phyloP scores from a whole-genome alignment of 1,140 invertebrate species.

The Drosophila pallidifrons region DNA sequence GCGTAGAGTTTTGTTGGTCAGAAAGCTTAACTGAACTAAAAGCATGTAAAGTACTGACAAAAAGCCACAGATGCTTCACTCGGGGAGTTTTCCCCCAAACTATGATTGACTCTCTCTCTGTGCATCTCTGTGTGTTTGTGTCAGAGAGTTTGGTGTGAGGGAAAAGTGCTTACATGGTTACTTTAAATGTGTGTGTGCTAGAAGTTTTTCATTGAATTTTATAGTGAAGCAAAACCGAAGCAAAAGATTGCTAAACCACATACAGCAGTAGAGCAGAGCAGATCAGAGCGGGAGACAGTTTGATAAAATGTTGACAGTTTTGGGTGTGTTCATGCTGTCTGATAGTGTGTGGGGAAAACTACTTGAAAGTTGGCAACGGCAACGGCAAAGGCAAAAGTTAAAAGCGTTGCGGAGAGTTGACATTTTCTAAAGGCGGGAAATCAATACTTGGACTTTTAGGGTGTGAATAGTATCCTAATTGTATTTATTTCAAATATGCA shows the following conservation, averaged over 20 bases:
- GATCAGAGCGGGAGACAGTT: slow-evolving; percentile 38
- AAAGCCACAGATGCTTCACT: slow-evolving; percentile 63
- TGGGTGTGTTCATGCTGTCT: slow-evolving; percentile 59
- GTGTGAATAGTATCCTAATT: slow-evolving; percentile 60
- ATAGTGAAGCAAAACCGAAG: slow-evolving; percentile 36
- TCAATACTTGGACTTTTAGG: slow-evolving; percentile 43
- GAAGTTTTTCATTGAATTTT: slow-evolving; percentile 83
- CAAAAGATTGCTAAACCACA: slow-evolving; percentile 60
- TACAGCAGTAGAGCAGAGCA: not conserved
- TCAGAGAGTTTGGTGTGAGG: slow-evolving; percentile 19
- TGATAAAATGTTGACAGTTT: slow-evolving; percentile 82
- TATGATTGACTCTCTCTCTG: slow-evolving; percentile 15
- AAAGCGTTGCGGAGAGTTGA: slow-evolving; percentile 44
- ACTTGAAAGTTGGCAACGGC: slow-evolving; percentile 38
- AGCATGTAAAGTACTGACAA: slow-evolving; percentile 69
- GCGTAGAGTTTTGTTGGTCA: slow-evolving; percentile 56
- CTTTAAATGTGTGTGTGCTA: slow-evolving; percentile 49
- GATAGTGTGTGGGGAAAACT: slow-evolving; percentile 8
- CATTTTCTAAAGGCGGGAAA: slow-evolving; percentile 35
- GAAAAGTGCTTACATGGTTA: slow-evolving; percentile 48
- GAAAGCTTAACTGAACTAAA: slow-evolving; percentile 76
- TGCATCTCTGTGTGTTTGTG: slow-evolving; percentile 8
- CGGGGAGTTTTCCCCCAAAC: slow-evolving; percentile 17
- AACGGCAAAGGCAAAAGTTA: slow-evolving; percentile 48
- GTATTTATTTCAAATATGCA: slow-evolving; percentile 52